Percentiles rank a stretch among this genome's conserved stretches.
These are phyloP conservation scores for Echeneis naucrates DNA, from an alignment of 2,797 vertebrate species.

Conservation along the genomic window DNA sequence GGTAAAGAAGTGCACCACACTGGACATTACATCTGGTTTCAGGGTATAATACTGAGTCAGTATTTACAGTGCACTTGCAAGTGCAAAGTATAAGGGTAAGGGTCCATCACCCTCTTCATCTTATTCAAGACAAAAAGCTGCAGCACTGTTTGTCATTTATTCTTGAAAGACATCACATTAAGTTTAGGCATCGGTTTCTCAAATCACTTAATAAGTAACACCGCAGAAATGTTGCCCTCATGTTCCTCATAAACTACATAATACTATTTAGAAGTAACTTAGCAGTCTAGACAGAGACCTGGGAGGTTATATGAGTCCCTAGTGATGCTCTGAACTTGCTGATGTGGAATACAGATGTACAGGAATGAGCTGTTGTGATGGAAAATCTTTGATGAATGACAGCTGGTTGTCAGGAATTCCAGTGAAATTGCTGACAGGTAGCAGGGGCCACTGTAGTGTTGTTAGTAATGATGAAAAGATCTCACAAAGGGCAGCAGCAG, in stretches of 20 bases:
- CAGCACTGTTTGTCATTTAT: slow-evolving; percentile 27
- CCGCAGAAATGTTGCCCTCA: slow-evolving; percentile 20
- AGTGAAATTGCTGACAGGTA: slow-evolving; percentile 65
- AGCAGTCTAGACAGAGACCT: slow-evolving; percentile 32
- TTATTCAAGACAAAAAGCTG: slow-evolving; percentile 33
- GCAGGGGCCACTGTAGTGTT: slow-evolving; percentile 65
- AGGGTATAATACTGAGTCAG: slow-evolving; percentile 36
- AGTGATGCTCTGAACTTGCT: slow-evolving; percentile 28
- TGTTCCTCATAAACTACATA: slow-evolving; percentile 5
- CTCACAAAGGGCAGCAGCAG: slow-evolving; percentile 45
- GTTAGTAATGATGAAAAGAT: slow-evolving; percentile 68
- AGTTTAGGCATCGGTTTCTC: slow-evolving; percentile 25
- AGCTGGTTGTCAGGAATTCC: slow-evolving; percentile 66
- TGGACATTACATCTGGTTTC: slow-evolving; percentile 34
- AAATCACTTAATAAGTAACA: slow-evolving; percentile 50
- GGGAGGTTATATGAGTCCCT: slow-evolving; percentile 12
- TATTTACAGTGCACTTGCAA: slow-evolving; percentile 34
- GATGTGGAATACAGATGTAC: slow-evolving; percentile 31
- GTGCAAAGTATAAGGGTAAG: too few relatives aligned
- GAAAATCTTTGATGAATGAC: slow-evolving; percentile 58
- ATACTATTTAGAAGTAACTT: too few relatives aligned
- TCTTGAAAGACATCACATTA: not conserved
- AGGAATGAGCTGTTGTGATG: slow-evolving; percentile 42
- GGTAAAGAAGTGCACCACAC: slow-evolving; percentile 1
- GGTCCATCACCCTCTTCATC: slow-evolving; percentile 30